Evolutionary conservation across 2,888 invertebrate species (phyloP), one percentile per base, ranked within the genome.

Genomic region (Argynnis bischoffii): DNA sequence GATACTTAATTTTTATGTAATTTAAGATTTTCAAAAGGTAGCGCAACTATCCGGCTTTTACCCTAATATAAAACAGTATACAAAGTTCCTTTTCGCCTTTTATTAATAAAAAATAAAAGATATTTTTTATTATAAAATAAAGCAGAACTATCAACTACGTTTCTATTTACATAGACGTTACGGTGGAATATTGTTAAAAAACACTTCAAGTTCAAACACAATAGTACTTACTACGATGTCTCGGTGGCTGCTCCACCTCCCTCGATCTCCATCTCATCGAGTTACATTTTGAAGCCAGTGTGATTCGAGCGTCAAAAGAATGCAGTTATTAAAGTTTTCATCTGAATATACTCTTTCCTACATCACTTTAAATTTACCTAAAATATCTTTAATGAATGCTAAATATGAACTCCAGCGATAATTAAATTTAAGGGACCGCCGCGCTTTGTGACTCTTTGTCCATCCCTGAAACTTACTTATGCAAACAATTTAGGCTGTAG

Each of bases 351-450:
- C 55, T 63, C 55, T 26, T 5, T 48, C 55, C 54, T 55, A 46
- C 54, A 63, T 54, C 31, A 26, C 13, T 63, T 48, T 15, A 55
- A 55, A 31, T 16, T 18, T 6, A 2, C n/a, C 16, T 48, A n/a
- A 35, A 54, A 63, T 63, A 54, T 55, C 11, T n/a, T 48, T 48
- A 55, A 55, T 55, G 48, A 55, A 63, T 55, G 26, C 55, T 48
- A 55, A 63, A 63, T 55, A 31, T 63, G 41, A 55, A 47, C 47
- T 55, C 16, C 46, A n/a, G 8, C 6, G 13, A 63, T 63, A 63
- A 63, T 63, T 46, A 63, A 48, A 63, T 63, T 55, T 48, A 13
- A 59, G 15, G 11, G n/a, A 59, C 48, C 59, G 8, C 26, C 26
- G 26, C 26, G 26, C 47, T 48, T 59, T 47, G 57, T 48, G 59